Conservation (phyloP, 2,888 invertebrate genomes). For the Gymnocheta viridis region DNA sequence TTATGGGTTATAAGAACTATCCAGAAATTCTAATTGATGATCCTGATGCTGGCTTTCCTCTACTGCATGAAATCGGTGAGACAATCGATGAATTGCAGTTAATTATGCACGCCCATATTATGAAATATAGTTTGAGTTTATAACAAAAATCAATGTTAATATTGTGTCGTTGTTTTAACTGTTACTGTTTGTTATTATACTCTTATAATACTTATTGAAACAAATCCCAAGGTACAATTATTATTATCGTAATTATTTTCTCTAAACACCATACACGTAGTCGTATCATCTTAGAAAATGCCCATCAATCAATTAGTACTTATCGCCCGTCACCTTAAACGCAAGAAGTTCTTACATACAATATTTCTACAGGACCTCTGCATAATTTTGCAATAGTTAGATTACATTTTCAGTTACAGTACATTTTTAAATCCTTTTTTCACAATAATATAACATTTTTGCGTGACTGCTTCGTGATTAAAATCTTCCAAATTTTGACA, state of each 20-base stretch:
- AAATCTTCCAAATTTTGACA: no score
- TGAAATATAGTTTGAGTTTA: conserved; percentile 81
- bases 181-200: conserved; percentile 58
- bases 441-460: no score
- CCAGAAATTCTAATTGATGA: conserved; percentile 78
- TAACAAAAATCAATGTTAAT: conserved; percentile 70
- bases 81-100: conserved; percentile 82
- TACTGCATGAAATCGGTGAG: conserved; percentile 81
- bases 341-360: neutral
- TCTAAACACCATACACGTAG: conserved; percentile 18
- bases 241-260: conserved; percentile 25
- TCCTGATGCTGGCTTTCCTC: conserved; percentile 77
- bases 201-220: conserved; percentile 24
- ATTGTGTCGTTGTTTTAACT: conserved; percentile 53
- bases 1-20: conserved; percentile 76
- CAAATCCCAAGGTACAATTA: conserved; percentile 65
- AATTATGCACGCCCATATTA: conserved; percentile 81
- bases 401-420: no score
- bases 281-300: conserved; percentile 10
- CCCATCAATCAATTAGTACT: neutral
- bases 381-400: no score
- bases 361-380: neutral
- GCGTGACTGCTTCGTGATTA: no score
- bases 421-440: no score
- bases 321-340: neutral